Base-by-base conservation (phyloP, 2,888 invertebrate species). In the Rhingia rostrata region DNA sequence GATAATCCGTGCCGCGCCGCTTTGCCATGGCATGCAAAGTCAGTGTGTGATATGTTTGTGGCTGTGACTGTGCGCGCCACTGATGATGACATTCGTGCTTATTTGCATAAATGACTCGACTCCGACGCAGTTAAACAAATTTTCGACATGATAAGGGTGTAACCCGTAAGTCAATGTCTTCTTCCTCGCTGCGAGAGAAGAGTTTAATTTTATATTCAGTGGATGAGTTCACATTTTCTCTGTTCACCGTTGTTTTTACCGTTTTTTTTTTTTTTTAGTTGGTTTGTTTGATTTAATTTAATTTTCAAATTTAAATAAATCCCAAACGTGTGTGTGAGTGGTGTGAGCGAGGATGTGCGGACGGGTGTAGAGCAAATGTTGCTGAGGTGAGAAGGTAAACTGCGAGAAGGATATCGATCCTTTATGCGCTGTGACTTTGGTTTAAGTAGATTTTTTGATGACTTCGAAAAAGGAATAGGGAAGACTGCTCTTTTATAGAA, bases 101-200 rank as follows among this genome's bases (percentile, higher is more conserved):
- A 85, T 85, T 85, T 85, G 85, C 85, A 85, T 85, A 85, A 85
- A 85, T 81, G 85, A 85, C 75, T 81, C 81, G 81, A 67, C 86
- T 83, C 74, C 63, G 74, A 82, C 80, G 77, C 79, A 86, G 83
- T 83, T 86, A 73, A 83, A 86, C 86, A 86, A 86, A 86, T 86
- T 84, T 80, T 54, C 77, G 56, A 86, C 86, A 86, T 80, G 86
- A 84, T 86, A 86, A 86, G 86, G 86, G 86, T 86, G 86, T 86
- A 86, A 86, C 86, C 77, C 86, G 77, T 85, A 85, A 85, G 81
- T 85, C 85, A 85, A 85, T 85, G 81, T 84, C 70, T 74, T 84
- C 64, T 70, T 73, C 37, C 64, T 61, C 63, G 66, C 61, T 67
- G 39, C 60, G 66, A 66, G 70, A 66, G 75, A 70, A 61, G 74